Percentiles rank a stretch among this genome's conserved stretches.
phyloP scores from a whole-genome alignment of 2,888 invertebrate genomes.

The Melinopterus prodromus region DNA sequence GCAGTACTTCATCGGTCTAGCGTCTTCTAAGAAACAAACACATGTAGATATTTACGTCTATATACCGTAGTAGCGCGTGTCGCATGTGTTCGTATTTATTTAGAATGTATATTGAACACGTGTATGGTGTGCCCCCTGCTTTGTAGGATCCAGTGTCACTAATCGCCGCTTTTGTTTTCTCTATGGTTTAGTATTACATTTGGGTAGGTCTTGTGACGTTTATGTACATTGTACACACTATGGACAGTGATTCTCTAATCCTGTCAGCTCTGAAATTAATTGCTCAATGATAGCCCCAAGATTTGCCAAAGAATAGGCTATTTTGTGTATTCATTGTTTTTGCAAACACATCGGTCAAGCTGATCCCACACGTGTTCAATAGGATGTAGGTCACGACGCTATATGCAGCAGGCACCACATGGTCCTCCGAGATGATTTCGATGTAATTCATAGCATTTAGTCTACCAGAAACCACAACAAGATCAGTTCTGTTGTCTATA shows the following conservation, averaged over 20 bases:
- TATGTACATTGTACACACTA: background rate
- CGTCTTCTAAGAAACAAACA: background rate
- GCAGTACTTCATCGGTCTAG: background rate
- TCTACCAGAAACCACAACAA: no score
- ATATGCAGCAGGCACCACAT: no score
- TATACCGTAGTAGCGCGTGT: slow-evolving; percentile 32
- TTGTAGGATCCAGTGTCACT: slow-evolving; percentile 30
- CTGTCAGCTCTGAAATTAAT: no score
- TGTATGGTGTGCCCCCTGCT: slow-evolving; percentile 40
- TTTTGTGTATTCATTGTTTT: no score
- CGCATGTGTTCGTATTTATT: slow-evolving; percentile 43
- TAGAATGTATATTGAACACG: slow-evolving; percentile 41
- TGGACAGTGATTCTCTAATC: background rate
- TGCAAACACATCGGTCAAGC: no score
- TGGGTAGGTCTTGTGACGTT: background rate
- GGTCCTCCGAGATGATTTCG: no score
- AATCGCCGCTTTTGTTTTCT: slow-evolving; percentile 24
- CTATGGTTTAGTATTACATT: background rate
- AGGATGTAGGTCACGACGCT: no score
- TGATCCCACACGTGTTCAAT: no score
- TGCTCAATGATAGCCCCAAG: no score
- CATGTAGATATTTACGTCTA: background rate
- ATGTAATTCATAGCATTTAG: no score
- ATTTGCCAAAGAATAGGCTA: no score
- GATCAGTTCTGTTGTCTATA: no score